Evolutionary conservation across 1,140 invertebrate genomes (phyloP), one percentile per base, ranked within the genome.

Genomic region (Penaeus japonicus): DNA sequence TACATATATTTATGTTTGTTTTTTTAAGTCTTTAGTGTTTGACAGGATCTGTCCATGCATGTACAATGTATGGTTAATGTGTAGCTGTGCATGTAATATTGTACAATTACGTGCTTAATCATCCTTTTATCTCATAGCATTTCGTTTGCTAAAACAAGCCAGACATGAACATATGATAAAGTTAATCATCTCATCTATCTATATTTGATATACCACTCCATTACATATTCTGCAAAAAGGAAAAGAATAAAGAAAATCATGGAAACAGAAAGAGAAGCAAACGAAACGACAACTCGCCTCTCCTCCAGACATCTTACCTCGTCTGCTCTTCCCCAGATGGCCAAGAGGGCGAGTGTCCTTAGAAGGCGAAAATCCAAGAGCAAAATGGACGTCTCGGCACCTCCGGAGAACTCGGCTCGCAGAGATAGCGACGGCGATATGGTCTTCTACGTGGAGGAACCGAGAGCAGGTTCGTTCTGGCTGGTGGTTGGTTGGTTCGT

Each of bases 281-380:
- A 78, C 18, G 24, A 82, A 59, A 53, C 89, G 54, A 22, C 18
- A 54, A 24, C 47, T 4, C n/a, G 5, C 2, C 47, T 39, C 0
- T 0, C 24, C 35, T 39, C 30, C 47, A 30, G 32, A 87, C 54
- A 5, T 22, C 81, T 62, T n/a, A 24, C 22, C 53, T 20, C 57
- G 0, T 15, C 93, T 93, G 91, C 94, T 95, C 92, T 94, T 95
- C 59, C 84, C 90, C 94, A 96, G 95, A 95, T 96, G 90, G 95
- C 95, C 84, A 96, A 96, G 92, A 95, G 95, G 91, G 95, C 95
- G 59, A 95, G 95, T 90, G 95, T 96, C 87, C 92, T 96, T 88
- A 95, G 95, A 92, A 93, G 95, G 87, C 92, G 95, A 57, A 95
- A 96, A 92, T 96, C 95, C 55, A 93, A 94, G 89, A 95, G 94